phyloP scores from a whole-genome alignment of 2,797 vertebrate species.

The Capromys pilorides region DNA sequence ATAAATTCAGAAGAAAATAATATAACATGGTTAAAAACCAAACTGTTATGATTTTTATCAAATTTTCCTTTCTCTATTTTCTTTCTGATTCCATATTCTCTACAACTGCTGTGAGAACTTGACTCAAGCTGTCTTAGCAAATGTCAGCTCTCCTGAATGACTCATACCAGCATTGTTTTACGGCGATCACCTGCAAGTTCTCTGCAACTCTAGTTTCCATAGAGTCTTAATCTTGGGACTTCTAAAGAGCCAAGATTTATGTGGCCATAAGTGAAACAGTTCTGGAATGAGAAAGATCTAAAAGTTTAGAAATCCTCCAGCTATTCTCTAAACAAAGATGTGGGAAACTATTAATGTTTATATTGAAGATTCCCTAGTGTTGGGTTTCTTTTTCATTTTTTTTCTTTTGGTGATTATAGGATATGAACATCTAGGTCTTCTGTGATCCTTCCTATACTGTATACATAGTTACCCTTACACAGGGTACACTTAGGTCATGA shows the following conservation, averaged over 20 bases:
- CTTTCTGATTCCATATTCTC: background rate
- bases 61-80: background rate
- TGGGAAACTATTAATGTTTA: slow-evolving; percentile 92
- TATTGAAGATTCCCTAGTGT: slow-evolving; percentile 87
- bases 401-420: slow-evolving; percentile 78
- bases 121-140: slow-evolving; percentile 34
- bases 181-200: slow-evolving; percentile 66
- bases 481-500: background rate
- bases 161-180: slow-evolving; percentile 33
- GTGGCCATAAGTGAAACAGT: slow-evolving; percentile 85
- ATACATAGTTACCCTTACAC: slow-evolving; percentile 23
- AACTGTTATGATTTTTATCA: background rate
- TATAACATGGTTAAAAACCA: background rate
- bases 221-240: slow-evolving; percentile 72
- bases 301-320: slow-evolving; percentile 89
- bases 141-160: background rate
- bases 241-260: slow-evolving; percentile 86
- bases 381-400: slow-evolving; percentile 64
- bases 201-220: slow-evolving; percentile 72
- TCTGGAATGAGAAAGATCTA: slow-evolving; percentile 88
- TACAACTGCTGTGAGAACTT: background rate
- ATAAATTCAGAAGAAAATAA: slow-evolving; percentile 11
- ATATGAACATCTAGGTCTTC: slow-evolving; percentile 84
- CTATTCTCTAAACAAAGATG: slow-evolving; percentile 91
- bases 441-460: slow-evolving; percentile 73